Evolutionary conservation across 2,113 vertebrate genomes (phyloP).

Genomic region (Agapornis roseicollis): DNA sequence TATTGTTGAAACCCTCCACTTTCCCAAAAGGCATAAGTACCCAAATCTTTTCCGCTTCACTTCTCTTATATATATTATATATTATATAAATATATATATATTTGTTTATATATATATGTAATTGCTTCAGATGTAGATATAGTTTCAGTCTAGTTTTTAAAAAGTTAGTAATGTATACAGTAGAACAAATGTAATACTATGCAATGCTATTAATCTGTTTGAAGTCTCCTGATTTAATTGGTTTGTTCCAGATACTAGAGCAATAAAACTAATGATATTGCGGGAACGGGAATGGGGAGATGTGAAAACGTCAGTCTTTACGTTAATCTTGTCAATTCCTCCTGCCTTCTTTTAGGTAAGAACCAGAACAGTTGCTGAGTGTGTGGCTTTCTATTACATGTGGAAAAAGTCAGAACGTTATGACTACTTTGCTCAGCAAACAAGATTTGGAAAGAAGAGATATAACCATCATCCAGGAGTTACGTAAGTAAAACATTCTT

Average conservation of each 20-base stretch:
- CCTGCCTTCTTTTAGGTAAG: conserved; percentile 78
- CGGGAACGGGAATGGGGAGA: neutral
- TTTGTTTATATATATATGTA: neutral
- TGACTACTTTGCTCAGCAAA: conserved; percentile 96
- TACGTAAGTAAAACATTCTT: conserved; percentile 83
- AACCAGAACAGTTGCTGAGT: conserved; percentile 92
- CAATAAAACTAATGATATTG: neutral
- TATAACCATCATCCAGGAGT: conserved; percentile 97
- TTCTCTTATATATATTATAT: too few relatives aligned
- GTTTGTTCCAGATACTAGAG: neutral
- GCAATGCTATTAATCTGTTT: neutral
- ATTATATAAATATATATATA: too few relatives aligned
- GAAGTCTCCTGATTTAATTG: neutral
- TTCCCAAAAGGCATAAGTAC: neutral
- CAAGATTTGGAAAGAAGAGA: conserved; percentile 95
- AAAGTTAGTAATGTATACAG: neutral
- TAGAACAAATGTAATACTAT: neutral
- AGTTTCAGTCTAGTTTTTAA: neutral
- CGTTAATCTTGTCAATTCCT: neutral
- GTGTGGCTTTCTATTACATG: conserved; percentile 98
- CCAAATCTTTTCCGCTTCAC: neutral
- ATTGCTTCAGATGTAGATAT: neutral
- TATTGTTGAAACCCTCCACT: neutral
- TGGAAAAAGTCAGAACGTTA: conserved; percentile 99
- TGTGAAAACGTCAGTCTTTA: neutral